phyloP scores from a whole-genome alignment of 2,113 vertebrate genomes.

The Epinephelus moara region DNA sequence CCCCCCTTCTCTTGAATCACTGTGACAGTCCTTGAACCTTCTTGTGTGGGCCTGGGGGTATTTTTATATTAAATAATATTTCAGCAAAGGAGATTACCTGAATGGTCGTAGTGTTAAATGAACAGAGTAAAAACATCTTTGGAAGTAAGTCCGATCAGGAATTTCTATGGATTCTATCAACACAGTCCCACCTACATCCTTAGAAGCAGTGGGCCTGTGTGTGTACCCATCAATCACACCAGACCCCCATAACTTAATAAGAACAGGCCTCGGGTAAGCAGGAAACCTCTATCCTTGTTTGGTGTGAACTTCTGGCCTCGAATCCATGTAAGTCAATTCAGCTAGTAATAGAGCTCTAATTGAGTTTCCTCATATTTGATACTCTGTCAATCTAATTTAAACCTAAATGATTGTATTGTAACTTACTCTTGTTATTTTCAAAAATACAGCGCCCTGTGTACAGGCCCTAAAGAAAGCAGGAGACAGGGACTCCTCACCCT shows the following conservation, averaged over 20 bases:
- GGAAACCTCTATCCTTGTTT: conserved; percentile 67
- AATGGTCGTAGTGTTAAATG: conserved; percentile 20
- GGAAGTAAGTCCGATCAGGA: conserved; percentile 1
- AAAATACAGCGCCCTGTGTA: conserved; percentile 60
- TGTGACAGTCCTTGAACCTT: conserved; percentile 21
- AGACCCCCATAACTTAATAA: conserved; percentile 68
- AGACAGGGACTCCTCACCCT: conserved; percentile 45
- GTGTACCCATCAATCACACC: conserved; percentile 62
- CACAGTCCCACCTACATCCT: conserved; percentile 29
- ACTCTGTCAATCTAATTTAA: conserved; percentile 79
- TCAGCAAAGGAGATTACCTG: neutral
- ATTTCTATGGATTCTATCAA: conserved; percentile 35
- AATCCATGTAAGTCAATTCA: conserved; percentile 69
- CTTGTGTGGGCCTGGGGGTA: conserved; percentile 40
- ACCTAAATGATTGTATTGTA: conserved; percentile 75
- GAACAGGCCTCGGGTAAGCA: conserved; percentile 40
- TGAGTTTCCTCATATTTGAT: conserved; percentile 77
- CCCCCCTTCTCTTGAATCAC: conserved; percentile 1
- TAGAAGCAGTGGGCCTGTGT: conserved; percentile 26
- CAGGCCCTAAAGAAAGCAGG: conserved; percentile 58
- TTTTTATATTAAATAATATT: conserved; percentile 35
- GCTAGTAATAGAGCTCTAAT: conserved; percentile 70
- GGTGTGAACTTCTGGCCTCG: conserved; percentile 68
- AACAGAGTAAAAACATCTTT: conserved; percentile 7
- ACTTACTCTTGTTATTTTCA: conserved; percentile 72